Conservation (phyloP, 2,113 vertebrate genomes). For the Paedocypris sp. region DNA sequence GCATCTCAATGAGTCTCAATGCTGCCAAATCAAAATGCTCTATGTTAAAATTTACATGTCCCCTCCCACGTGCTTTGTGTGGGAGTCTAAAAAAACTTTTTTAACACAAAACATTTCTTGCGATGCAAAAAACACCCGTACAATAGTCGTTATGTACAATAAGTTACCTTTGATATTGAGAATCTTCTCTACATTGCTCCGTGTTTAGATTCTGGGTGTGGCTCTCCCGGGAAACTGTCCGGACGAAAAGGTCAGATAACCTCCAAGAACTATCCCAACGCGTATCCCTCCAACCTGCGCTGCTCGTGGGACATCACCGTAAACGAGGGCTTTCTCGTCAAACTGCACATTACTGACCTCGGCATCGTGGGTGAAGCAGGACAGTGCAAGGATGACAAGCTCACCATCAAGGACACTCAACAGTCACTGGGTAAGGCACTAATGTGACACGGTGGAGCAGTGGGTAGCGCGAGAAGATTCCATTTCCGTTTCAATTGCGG, state of each 20-base stretch:
- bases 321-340: slow-evolving; percentile 49
- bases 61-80: no score
- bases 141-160: no score
- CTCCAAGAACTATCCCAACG: slow-evolving; percentile 52
- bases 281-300: slow-evolving; percentile 52
- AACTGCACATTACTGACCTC: slow-evolving; percentile 54
- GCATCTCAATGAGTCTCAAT: no score
- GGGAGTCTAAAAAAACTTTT: no score
- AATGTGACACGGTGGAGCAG: background rate
- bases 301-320: slow-evolving; percentile 58
- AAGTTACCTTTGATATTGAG: no score
- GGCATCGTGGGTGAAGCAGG: slow-evolving; percentile 52
- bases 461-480: no score
- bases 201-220: slow-evolving; percentile 41
- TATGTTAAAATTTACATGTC: no score
- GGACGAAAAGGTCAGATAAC: slow-evolving; percentile 56
- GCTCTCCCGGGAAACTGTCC: slow-evolving; percentile 30
- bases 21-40: no score
- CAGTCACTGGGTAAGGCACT: slow-evolving; percentile 45
- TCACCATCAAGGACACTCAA: slow-evolving; percentile 50
- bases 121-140: no score
- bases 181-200: no score
- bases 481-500: no score
- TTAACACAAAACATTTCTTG: no score
- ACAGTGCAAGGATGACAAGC: slow-evolving; percentile 50